Evolutionary conservation across 2,113 vertebrate species (phyloP), one percentile per base, ranked within the genome.

Genomic region (Heliornis fulica): DNA sequence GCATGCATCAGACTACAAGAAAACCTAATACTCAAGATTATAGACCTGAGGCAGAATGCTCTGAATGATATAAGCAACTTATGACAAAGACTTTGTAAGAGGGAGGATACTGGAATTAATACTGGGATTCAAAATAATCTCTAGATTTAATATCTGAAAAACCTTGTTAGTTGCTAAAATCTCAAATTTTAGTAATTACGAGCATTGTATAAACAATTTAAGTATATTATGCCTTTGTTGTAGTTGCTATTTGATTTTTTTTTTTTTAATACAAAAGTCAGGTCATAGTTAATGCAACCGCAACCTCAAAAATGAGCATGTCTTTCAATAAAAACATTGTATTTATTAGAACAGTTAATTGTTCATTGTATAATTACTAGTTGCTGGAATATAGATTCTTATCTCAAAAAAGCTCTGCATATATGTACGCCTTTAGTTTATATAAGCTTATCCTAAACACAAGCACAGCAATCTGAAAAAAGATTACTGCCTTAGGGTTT

Each of bases 331-430:
- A 90, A 95, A 94, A 64, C 85, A 87, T 1, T 57, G 79, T 34
- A 88, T 95, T 95, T 96, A 82, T 93, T 78, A 93, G 86, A 95
- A 51, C 29, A 56, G 60, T 94, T 97, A 92, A 94, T 94, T 96
- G 95, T 93, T 97, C 95, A 96, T 96, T 94, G 88, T 94, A 77
- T 94, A 97, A 96, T 96, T 96, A 95, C 92, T 84, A 81, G 83
- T 83, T 90, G 80, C 89, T 87, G 92, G 96, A 96, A 95, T 95
- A 94, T 89, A 97, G 96, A 97, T 97, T 48, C 88, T 92, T 97
- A 97, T 97, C 96, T 95, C 56, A 22, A 74, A 94, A 83, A 91
- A 77, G 6, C 23, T 51, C 82, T 64, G 80, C 85, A 90, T 92
- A 83, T 57, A 89, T 78, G 50, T 57, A 89, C 78, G 54, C 34